phyloP scores from a whole-genome alignment of 2,888 invertebrate species.

The Tetropium fuscum region DNA sequence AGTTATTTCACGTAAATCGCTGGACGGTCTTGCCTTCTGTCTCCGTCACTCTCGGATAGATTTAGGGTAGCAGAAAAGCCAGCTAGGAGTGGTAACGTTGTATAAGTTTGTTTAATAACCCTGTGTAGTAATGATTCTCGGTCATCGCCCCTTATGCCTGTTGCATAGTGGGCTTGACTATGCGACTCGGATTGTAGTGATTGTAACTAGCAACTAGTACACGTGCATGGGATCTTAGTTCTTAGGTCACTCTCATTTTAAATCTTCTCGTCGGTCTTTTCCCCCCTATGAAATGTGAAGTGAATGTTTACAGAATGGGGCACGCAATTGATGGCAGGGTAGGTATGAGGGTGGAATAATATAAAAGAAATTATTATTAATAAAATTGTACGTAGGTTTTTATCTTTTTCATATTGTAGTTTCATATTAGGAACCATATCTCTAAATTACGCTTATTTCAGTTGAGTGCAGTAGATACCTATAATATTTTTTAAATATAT shows the following conservation, averaged over 20 bases:
- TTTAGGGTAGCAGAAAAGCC: constrained; percentile 55
- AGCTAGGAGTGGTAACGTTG: constrained; percentile 66
- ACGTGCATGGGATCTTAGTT: constrained; percentile 39
- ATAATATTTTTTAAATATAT: no score
- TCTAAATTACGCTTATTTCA: no score
- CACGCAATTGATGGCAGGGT: background rate
- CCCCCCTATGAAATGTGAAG: constrained; percentile 31
- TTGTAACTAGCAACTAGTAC: constrained; percentile 48
- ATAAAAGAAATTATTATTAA: background rate
- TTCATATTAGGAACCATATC: no score
- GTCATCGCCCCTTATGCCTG: constrained; percentile 62
- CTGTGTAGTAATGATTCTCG: constrained; percentile 63
- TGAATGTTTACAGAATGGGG: constrained; percentile 12
- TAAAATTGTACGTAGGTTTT: no score
- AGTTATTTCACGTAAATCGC: constrained; percentile 65
- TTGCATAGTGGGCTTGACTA: constrained; percentile 60
- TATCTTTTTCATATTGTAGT: no score
- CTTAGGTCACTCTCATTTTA: constrained; percentile 25
- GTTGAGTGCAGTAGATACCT: no score
- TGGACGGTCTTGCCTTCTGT: constrained; percentile 33
- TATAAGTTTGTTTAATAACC: constrained; percentile 64
- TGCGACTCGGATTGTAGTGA: constrained; percentile 50
- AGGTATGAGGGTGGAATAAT: constrained; percentile 1
- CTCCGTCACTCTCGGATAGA: constrained; percentile 23
- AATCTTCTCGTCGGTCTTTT: constrained; percentile 34